Evolutionary conservation across 2,113 vertebrate species (phyloP).

Genomic region (Pachycephala philippinensis): DNA sequence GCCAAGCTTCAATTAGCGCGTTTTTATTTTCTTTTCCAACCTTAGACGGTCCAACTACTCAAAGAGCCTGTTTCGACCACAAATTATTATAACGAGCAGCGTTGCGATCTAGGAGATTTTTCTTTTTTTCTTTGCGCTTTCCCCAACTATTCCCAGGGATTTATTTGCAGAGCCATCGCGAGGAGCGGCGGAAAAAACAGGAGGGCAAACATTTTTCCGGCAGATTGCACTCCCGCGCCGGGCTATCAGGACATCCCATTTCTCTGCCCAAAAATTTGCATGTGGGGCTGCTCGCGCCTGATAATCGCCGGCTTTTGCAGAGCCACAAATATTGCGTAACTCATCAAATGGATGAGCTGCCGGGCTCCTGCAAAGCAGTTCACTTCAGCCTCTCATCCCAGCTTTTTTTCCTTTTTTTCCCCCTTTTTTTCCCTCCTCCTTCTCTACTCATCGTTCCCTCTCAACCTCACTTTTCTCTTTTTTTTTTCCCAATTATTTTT

Average conservation of each 20-base stretch:
- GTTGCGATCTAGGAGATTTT: not conserved
- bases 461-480: not conserved
- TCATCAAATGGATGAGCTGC: not conserved
- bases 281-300: not conserved
- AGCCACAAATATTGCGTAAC: slow-evolving; percentile 11
- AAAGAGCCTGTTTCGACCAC: not conserved
- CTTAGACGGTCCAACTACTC: accelerated
- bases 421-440: not conserved
- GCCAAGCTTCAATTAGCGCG: not conserved
- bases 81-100: not conserved
- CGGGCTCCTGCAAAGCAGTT: not conserved
- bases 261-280: not conserved
- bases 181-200: not conserved
- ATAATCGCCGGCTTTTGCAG: not conserved
- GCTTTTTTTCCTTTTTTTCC: no score
- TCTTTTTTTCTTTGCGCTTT: not conserved
- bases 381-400: not conserved
- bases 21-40: not conserved
- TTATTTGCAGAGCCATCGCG: not conserved
- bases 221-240: not conserved
- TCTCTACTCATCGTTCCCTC: not conserved
- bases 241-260: not conserved
- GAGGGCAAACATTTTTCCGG: not conserved
- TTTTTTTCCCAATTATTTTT: not conserved
- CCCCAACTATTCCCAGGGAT: not conserved